Evolutionary conservation across 1,140 invertebrate species (phyloP).

Genomic region (Drosophila equinoxialis): DNA sequence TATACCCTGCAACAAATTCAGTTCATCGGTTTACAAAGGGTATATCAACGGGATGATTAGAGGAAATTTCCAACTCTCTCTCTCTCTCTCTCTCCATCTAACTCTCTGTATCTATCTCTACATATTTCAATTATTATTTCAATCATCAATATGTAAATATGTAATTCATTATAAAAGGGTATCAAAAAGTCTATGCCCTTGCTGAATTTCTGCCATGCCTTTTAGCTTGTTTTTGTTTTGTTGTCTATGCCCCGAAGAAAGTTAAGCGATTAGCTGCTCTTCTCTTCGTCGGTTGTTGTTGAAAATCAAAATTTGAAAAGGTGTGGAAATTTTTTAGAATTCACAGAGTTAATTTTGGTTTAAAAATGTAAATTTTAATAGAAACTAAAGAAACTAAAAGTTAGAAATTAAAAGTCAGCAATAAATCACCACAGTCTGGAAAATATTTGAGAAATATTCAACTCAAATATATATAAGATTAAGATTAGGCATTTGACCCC

Average conservation of each 20-base stretch:
- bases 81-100: no score
- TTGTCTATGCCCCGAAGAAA: conserved; percentile 55
- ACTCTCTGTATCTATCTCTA: no score
- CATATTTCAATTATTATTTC: no score
- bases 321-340: conserved; percentile 1
- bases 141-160: no score
- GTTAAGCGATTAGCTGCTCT: conserved; percentile 19
- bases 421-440: not conserved
- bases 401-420: not conserved
- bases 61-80: no score
- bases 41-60: not conserved
- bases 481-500: not conserved
- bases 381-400: no score
- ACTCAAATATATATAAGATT: not conserved
- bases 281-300: not conserved
- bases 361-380: conserved; percentile 8
- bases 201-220: not conserved
- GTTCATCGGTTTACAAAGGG: not conserved
- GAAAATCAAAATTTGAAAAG: not conserved
- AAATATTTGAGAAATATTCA: not conserved
- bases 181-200: not conserved
- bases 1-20: not conserved
- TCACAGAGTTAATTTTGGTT: not conserved
- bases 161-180: not conserved
- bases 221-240: not conserved